Percentiles rank a stretch among this genome's conserved stretches.
Conservation (phyloP, 2,797 vertebrate genomes). For the Melanotaenia parkinsoni region DNA sequence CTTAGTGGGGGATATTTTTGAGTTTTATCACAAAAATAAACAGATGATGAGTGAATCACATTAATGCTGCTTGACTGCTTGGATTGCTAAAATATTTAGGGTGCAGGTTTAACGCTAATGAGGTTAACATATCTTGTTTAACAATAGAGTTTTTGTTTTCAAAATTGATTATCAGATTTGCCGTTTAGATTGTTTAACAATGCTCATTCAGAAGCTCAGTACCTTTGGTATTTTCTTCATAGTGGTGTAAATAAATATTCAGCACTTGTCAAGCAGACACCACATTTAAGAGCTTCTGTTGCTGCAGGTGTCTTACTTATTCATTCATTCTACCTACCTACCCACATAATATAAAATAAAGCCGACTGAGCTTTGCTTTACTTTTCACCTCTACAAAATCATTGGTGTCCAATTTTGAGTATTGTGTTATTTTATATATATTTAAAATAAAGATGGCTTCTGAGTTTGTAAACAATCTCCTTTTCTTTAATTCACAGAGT, state of each 20-base stretch:
- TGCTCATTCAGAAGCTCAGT: background rate
- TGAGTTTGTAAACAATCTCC: conserved; percentile 8
- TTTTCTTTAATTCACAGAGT: conserved; percentile 82
- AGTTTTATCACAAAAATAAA: no score
- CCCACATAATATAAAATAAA: background rate
- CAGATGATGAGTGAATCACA: no score
- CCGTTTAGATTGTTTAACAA: background rate
- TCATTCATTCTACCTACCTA: background rate
- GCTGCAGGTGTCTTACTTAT: background rate
- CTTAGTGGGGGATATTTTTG: no score
- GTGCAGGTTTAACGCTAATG: no score
- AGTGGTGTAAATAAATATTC: background rate
- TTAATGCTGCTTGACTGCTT: no score
- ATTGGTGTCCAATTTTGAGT: no score
- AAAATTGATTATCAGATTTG: no score
- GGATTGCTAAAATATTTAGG: no score
- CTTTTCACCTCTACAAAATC: no score
- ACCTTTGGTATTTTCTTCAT: background rate
- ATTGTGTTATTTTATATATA: background rate
- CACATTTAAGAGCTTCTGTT: background rate
- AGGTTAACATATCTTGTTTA: no score
- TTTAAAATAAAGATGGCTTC: background rate
- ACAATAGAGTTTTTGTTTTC: no score
- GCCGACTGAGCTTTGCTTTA: no score
- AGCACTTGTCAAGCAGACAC: background rate